Conservation (phyloP, 2,113 vertebrate genomes). For the Galeopterus variegatus region DNA sequence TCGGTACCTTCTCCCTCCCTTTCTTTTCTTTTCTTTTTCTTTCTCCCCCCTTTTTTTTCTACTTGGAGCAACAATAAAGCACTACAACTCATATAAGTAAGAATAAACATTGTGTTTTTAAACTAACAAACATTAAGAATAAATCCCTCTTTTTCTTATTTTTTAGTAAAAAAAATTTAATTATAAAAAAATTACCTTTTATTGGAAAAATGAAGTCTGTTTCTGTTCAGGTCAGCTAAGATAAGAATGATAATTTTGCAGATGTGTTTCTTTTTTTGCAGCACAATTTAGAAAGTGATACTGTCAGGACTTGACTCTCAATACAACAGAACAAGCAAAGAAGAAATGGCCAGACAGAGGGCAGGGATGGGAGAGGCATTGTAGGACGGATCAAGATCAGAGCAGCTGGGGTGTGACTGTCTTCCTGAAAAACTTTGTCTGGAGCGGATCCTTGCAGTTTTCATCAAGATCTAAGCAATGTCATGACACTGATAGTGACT, state of each 20-base stretch:
- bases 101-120: background rate
- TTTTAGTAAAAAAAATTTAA: background rate
- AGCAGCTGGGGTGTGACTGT: background rate
- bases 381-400: rapidly evolving
- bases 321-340: background rate
- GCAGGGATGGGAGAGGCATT: background rate
- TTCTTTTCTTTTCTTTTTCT: too few relatives aligned
- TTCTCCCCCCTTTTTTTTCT: too few relatives aligned
- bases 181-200: background rate
- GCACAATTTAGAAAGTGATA: background rate
- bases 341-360: background rate
- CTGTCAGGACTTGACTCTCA: background rate
- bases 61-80: background rate
- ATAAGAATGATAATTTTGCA: background rate
- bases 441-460: background rate
- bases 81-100: background rate
- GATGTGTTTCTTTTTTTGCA: background rate
- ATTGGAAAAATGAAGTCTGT: background rate
- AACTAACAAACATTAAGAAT: background rate
- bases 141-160: background rate
- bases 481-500: too few relatives aligned
- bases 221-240: background rate
- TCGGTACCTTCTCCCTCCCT: background rate
- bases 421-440: background rate
- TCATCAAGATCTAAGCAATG: background rate